Evolutionary conservation across 2,797 vertebrate species (phyloP), one percentile per base, ranked within the genome.

Genomic region (Lutjanus campechanus): DNA sequence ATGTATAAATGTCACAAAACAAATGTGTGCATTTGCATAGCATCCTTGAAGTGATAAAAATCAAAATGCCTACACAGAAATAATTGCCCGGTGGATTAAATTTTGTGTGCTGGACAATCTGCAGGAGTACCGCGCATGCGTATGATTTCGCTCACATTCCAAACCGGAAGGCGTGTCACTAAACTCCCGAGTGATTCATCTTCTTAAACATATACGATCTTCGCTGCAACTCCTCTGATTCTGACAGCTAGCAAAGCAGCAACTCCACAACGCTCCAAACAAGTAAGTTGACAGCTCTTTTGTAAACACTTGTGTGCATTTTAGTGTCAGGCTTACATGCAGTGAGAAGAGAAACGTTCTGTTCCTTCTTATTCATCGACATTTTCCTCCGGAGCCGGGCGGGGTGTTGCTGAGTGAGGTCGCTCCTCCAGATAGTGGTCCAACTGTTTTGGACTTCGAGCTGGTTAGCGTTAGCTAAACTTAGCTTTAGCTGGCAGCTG

Each of bases 221-320:
- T 83, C 56, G 85, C 69, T 73, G 76, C 81, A 91, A 91, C 92
- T 94, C 91, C 83, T 84, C 80, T 92, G 93, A 95, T 84, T 84
- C 80, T 92, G 93, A 95, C 92, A 93, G 91, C 84, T 73, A 85
- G 85, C 83, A 46, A 25, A 36, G 29, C 29, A 83, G 63, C 76
- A 66, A 81, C 81, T 84, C 77, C 43, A 25, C 64, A 25, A 13
- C 79, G 85, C 53, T 69, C 1, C 9, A 19, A 80, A 86, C 91
- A 92, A 95, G 95, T 96, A 94, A 95, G 95, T 94, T 93, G 88
- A 92, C 91, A 94, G 90, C 91, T 87, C 22, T 73, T 56, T 83
- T 62, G 19, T 58, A 25, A 11, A n/a, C 47, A n/a, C 7, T 7
- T 63, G 0, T 12, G 44, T 11, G 25, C 0, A 1, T 47, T 66